These are phyloP conservation scores for Scaptomyza polygonia DNA, from an alignment of 2,888 invertebrate genomes.

Conservation along the genomic window DNA sequence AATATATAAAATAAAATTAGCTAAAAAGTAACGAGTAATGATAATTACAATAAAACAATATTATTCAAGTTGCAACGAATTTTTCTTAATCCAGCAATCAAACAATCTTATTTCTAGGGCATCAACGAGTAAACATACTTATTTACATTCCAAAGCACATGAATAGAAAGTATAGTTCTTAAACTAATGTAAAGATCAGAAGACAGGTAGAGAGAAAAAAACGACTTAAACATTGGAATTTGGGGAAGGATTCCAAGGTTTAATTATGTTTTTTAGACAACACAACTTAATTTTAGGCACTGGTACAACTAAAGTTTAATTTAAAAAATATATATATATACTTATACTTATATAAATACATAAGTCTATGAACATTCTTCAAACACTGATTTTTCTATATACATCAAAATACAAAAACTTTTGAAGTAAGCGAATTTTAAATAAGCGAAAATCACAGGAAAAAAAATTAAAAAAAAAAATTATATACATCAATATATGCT, in stretches of 20 bases:
- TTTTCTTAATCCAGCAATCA: slow-evolving; percentile 70
- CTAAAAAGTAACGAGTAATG: slow-evolving; percentile 33
- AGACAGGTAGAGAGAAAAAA: slow-evolving; percentile 60
- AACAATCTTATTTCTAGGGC: slow-evolving; percentile 72
- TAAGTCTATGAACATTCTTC: slow-evolving; percentile 57
- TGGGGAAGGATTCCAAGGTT: slow-evolving; percentile 85
- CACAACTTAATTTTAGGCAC: slow-evolving; percentile 54
- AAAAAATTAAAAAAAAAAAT: slow-evolving; percentile 54
- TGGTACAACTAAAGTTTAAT: slow-evolving; percentile 32
- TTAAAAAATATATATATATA: slow-evolving; percentile 31
- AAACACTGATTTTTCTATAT: slow-evolving; percentile 75
- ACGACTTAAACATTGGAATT: slow-evolving; percentile 83
- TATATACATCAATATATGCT: slow-evolving; percentile 77
- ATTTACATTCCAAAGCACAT: slow-evolving; percentile 48
- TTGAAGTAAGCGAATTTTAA: slow-evolving; percentile 73
- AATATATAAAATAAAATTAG: slow-evolving; percentile 27
- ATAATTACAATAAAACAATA: slow-evolving; percentile 49
- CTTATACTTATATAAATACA: slow-evolving; percentile 44
- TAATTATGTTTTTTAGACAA: slow-evolving; percentile 76
- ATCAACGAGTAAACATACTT: slow-evolving; percentile 41
- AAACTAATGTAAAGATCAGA: slow-evolving; percentile 13
- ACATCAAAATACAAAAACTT: slow-evolving; percentile 61
- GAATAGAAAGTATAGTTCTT: slow-evolving; percentile 14
- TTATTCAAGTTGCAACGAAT: slow-evolving; percentile 78
- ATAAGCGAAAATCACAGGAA: slow-evolving; percentile 53